Evolutionary conservation across 2,888 invertebrate genomes (phyloP).

Genomic region (Ormyrus thymus): DNA sequence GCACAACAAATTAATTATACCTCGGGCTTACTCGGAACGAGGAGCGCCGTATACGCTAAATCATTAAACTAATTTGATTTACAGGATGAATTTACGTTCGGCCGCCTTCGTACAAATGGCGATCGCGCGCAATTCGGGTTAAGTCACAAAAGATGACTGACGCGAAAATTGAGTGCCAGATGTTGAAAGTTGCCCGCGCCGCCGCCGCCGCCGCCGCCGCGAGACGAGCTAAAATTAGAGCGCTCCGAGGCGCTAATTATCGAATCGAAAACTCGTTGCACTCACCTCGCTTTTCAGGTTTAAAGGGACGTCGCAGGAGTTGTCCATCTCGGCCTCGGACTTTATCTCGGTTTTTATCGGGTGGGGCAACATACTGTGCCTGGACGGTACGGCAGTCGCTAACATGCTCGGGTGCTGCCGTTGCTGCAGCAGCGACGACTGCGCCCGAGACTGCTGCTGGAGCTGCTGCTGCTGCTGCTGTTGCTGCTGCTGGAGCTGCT

Average conservation of each 20-base stretch:
- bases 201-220: too few species aligned
- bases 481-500: constrained; percentile 58
- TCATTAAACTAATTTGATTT: constrained; percentile 44
- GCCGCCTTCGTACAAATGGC: constrained; percentile 25
- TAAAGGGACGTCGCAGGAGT: constrained; percentile 72
- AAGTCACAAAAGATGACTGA: constrained; percentile 52
- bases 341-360: constrained; percentile 66
- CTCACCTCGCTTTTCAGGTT: constrained; percentile 75
- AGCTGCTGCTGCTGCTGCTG: constrained; percentile 52
- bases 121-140: constrained; percentile 45
- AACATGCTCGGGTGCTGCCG: constrained; percentile 69
- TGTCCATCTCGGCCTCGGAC: constrained; percentile 67
- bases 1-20: background rate
- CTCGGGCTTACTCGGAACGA: background rate
- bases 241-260: constrained; percentile 37
- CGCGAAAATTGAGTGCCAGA: constrained; percentile 43
- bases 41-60: background rate
- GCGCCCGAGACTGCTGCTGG: constrained; percentile 51
- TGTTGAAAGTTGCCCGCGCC: constrained; percentile 27
- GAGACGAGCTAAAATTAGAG: constrained; percentile 34
- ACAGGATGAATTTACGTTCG: constrained; percentile 22
- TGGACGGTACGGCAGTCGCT: constrained; percentile 72
- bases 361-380: constrained; percentile 73
- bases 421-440: constrained; percentile 54
- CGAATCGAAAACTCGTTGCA: background rate